Evolutionary conservation across 2,888 invertebrate genomes (phyloP), one percentile per base, ranked within the genome.

Genomic region (Drosophila atroscutellata): DNA sequence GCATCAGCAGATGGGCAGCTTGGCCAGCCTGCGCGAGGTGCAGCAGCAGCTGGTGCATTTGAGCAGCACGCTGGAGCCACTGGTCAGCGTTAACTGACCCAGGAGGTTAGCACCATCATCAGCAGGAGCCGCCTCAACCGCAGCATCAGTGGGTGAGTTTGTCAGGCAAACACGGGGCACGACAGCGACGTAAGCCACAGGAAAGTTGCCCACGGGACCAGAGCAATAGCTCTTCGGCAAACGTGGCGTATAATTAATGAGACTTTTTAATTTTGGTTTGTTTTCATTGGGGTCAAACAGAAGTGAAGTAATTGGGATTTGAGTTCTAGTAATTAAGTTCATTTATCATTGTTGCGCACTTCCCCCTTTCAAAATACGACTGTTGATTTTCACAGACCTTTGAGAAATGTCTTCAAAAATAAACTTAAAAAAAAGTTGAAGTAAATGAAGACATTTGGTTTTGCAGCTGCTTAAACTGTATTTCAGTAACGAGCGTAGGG

Each of bases 1-100:
- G 24, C 78, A 77, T 9, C 83, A 82, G 24, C 80, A 73, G 56
- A 59, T 71, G 78, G 90, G 88, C 36, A 89, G 90, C 32, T 57
- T 88, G 72, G 88, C 79, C 51, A 86, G 79, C 36, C 52, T 86
- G 69, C 84, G 86, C 26, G 89, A 89, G 58, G 85, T 86, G 74
- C 90, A 86, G 71, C 85, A 86, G 80, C 85, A 86, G 80, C 69
- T 86, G 75, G 85, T 87, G 68, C 77, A 81, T 80, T 77, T 86
- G 60, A 78, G 77, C 78, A 91, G 77, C 82, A 91, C 75, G 56
- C 81, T 89, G 73, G 91, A 91, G 78, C 92, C 91, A 52, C 79
- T 91, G 89, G 91, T 91, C 80, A 91, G 91, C 79, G 91, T 91
- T 63, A 91, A 91, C 88, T 91, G 92, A 91, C 91, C 91, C 81